Percentiles rank a stretch among this genome's conserved stretches.
phyloP scores from a whole-genome alignment of 2,888 invertebrate species.

The Amaurobius ferox region DNA sequence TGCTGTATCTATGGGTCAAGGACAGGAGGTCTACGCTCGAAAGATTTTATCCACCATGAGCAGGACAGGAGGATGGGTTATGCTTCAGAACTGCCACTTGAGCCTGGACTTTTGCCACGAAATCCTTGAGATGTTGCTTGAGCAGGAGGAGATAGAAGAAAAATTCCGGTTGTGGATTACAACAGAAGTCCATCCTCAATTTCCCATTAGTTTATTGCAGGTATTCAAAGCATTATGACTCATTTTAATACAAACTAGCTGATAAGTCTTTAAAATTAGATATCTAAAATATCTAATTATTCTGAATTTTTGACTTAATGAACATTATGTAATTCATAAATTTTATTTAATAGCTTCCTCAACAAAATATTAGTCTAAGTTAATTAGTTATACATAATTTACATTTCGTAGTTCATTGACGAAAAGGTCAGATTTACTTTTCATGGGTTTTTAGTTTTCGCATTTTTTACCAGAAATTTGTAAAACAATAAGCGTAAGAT shows the following conservation, averaged over 20 bases:
- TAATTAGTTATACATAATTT: too few species aligned
- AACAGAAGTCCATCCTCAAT: conserved; percentile 94
- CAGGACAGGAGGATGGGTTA: conserved; percentile 91
- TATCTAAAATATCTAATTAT: too few species aligned
- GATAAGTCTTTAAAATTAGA: conserved; percentile 2
- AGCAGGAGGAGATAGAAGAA: conserved; percentile 88
- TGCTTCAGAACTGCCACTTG: conserved; percentile 96
- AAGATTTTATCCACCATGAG: conserved; percentile 88
- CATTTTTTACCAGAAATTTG: too few species aligned
- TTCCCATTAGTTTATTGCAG: conserved; percentile 88
- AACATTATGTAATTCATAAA: too few species aligned
- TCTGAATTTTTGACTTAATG: too few species aligned
- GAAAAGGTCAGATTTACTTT: too few species aligned
- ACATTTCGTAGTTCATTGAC: too few species aligned
- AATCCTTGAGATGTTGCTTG: conserved; percentile 91
- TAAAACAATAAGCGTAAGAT: too few species aligned
- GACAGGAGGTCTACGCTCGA: conserved; percentile 92
- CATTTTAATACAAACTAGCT: too few species aligned
- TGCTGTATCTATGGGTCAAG: conserved; percentile 98
- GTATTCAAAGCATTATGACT: conserved; percentile 76
- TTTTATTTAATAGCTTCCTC: too few species aligned
- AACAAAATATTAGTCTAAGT: too few species aligned
- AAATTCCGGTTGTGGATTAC: conserved; percentile 95
- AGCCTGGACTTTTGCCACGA: conserved; percentile 95
- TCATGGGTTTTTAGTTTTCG: too few species aligned